Conservation (phyloP, 53 echinoderm and acorn worm genomes). For the Crossaster papposus region DNA sequence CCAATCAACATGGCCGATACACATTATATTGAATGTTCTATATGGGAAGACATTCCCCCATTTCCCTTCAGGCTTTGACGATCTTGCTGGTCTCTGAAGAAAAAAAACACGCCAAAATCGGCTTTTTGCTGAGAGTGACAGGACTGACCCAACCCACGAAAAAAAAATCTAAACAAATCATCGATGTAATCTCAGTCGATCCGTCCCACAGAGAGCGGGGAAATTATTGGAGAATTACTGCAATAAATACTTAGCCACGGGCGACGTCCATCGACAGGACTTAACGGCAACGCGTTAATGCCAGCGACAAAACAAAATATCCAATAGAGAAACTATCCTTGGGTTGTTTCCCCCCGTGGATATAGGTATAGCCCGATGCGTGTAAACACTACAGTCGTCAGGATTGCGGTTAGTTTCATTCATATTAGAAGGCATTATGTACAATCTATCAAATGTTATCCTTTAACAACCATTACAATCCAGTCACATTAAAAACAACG, state of each 20-base stretch:
- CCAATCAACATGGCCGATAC: too few relatives aligned
- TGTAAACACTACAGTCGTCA: background rate
- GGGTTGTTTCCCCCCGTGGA: background rate
- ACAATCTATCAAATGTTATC: background rate
- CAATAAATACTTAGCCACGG: slow-evolving; percentile 26
- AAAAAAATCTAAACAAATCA: too few relatives aligned
- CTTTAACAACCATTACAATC: background rate
- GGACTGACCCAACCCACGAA: background rate
- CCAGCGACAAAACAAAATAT: background rate
- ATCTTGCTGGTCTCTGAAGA: background rate
- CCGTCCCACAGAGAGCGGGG: background rate
- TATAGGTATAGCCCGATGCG: background rate
- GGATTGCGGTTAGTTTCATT: background rate
- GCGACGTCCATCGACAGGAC: slow-evolving; percentile 13
- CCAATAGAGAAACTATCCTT: background rate
- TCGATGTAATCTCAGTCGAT: background rate
- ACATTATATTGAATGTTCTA: too few relatives aligned
- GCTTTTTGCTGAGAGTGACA: background rate
- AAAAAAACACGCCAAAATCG: background rate
- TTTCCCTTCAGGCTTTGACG: background rate
- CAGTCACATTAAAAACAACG: background rate
- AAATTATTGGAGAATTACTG: background rate
- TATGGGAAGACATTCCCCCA: too few relatives aligned
- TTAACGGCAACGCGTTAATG: background rate
- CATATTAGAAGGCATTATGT: background rate